A percentile compares a stretch with the other conserved stretches of the same genome.
Evolutionary conservation across 37 sponge, comb jelly and placozoan species (phyloP).

Genomic region (Axinella damicornis): DNA sequence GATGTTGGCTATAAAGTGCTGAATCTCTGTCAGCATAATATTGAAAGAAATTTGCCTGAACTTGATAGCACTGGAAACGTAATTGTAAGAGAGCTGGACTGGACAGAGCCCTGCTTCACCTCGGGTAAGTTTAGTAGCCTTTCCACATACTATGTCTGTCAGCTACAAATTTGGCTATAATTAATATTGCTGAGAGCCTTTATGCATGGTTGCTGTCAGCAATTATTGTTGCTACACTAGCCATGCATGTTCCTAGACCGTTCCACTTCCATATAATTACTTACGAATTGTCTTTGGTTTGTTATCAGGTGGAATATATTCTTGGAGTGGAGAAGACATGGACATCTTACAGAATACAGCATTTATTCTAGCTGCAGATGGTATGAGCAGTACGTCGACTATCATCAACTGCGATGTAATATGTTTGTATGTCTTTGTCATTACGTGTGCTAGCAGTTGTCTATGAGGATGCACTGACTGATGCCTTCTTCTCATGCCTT

Average conservation of each 20-base stretch:
- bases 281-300: background rate
- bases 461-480: conserved; percentile 52
- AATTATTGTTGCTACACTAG: no score
- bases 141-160: background rate
- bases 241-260: no score
- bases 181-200: no score
- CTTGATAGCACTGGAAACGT: conserved; percentile 6
- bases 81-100: conserved; percentile 48
- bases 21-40: conserved; percentile 45
- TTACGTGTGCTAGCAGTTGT: conserved; percentile 18
- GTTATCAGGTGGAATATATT: background rate
- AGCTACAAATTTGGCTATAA: no score
- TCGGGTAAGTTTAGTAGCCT: no score
- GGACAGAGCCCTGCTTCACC: conserved; percentile 23
- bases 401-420: background rate
- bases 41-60: conserved; percentile 8
- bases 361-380: conserved; percentile 53
- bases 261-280: no score
- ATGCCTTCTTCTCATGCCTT: conserved; percentile 56
- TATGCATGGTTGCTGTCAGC: no score
- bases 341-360: background rate
- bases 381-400: conserved; percentile 9
- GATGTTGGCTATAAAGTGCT: conserved; percentile 44
- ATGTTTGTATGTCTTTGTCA: background rate
- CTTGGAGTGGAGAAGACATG: conserved; percentile 33